phyloP scores from a whole-genome alignment of 2,113 vertebrate genomes.

The Gavialis gangeticus region DNA sequence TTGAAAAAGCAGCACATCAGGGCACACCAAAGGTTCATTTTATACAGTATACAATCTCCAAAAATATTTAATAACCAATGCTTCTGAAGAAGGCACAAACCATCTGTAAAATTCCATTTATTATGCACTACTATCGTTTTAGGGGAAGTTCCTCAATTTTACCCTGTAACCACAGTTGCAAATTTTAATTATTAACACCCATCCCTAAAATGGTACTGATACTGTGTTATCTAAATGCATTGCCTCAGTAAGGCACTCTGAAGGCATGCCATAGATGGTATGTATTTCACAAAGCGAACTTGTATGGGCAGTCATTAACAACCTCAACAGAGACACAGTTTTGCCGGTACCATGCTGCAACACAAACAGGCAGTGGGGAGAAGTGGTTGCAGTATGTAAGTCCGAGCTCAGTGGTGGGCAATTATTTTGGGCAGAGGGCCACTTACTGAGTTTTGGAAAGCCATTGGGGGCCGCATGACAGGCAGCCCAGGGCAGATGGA shows the following conservation, averaged over 20 bases:
- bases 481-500: no score
- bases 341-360: no score
- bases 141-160: neutral
- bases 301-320: no score
- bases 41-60: neutral
- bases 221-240: neutral
- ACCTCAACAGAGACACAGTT: no score
- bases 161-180: neutral
- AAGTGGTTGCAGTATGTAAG: no score
- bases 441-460: no score
- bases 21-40: neutral
- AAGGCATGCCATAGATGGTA: neutral
- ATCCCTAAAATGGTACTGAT: neutral
- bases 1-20: neutral
- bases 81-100: neutral
- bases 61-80: neutral
- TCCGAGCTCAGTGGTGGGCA: no score
- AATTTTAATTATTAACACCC: neutral
- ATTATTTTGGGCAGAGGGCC: no score
- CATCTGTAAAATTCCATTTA: neutral
- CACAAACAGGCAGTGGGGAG: no score
- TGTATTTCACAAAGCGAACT: no score
- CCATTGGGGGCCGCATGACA: no score
- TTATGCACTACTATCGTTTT: neutral
- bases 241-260: neutral